A percentile compares a stretch with the other conserved stretches of the same genome.
These are phyloP conservation scores for Xiphophorus maculatus DNA, from an alignment of 2,113 vertebrate species.

Conservation along the genomic window DNA sequence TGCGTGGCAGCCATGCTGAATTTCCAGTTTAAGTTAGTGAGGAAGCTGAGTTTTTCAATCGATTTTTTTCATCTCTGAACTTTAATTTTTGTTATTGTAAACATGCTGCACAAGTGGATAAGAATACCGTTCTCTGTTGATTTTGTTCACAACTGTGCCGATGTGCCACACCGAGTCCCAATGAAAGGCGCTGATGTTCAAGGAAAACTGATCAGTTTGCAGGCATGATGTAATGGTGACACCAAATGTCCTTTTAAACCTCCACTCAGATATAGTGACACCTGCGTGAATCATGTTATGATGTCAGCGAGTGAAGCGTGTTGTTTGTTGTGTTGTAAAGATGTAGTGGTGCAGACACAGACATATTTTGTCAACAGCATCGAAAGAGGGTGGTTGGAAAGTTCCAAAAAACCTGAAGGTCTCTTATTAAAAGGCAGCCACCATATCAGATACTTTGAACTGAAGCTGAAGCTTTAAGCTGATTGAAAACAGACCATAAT, in stretches of 20 bases:
- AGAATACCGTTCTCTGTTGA: too few species aligned
- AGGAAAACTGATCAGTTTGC: not conserved
- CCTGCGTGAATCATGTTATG: constrained; percentile 21
- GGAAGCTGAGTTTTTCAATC: not conserved
- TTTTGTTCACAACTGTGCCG: too few species aligned
- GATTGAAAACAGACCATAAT: constrained; percentile 30
- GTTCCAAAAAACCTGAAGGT: constrained; percentile 60
- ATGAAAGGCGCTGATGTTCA: not conserved
- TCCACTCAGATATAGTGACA: constrained; percentile 28
- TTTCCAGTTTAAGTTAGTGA: not conserved
- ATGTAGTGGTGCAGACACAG: constrained; percentile 45
- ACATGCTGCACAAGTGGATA: too few species aligned
- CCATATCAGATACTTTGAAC: constrained; percentile 47
- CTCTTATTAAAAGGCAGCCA: constrained; percentile 30
- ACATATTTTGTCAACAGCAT: constrained; percentile 70
- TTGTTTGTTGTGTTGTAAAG: constrained; percentile 57
- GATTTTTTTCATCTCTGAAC: too few species aligned
- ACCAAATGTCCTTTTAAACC: constrained; percentile 14
- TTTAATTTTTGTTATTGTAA: too few species aligned
- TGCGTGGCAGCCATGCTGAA: not conserved
- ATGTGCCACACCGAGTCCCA: not conserved
- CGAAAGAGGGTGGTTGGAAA: constrained; percentile 67
- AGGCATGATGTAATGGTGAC: constrained; percentile 11
- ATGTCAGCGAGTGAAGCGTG: constrained; percentile 43
- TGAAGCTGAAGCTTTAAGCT: constrained; percentile 20